Conservation (phyloP, 2,797 vertebrate genomes). For the Myotis vivesi region DNA sequence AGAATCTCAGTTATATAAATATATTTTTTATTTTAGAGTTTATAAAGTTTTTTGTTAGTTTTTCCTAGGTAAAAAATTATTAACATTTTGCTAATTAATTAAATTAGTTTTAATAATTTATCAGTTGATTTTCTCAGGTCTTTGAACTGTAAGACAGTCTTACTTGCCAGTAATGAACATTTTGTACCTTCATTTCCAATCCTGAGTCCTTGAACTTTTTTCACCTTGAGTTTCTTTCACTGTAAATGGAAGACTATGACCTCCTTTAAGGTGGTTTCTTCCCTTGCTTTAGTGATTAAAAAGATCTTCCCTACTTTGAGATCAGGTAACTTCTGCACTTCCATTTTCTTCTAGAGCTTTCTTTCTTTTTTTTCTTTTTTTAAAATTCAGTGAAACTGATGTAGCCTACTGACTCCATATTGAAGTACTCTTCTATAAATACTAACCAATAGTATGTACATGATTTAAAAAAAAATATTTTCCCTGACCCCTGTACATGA, state of each 20-base stretch:
- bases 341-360: conserved; percentile 6
- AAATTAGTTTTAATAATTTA: background rate
- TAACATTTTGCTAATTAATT: background rate
- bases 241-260: background rate
- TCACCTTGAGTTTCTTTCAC: background rate
- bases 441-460: background rate
- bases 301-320: background rate
- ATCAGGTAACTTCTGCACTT: background rate
- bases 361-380: background rate
- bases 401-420: background rate
- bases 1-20: background rate
- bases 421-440: conserved; percentile 28
- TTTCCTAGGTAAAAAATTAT: background rate
- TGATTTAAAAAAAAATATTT: background rate
- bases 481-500: background rate
- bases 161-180: background rate
- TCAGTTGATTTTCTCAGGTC: background rate
- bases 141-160: background rate
- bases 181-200: background rate
- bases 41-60: background rate
- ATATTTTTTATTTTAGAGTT: background rate
- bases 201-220: background rate
- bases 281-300: conserved; percentile 4
- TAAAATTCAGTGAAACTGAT: background rate
- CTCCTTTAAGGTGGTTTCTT: background rate